Conservation (phyloP, 2,113 vertebrate species). For the Haliaeetus leucogaster region DNA sequence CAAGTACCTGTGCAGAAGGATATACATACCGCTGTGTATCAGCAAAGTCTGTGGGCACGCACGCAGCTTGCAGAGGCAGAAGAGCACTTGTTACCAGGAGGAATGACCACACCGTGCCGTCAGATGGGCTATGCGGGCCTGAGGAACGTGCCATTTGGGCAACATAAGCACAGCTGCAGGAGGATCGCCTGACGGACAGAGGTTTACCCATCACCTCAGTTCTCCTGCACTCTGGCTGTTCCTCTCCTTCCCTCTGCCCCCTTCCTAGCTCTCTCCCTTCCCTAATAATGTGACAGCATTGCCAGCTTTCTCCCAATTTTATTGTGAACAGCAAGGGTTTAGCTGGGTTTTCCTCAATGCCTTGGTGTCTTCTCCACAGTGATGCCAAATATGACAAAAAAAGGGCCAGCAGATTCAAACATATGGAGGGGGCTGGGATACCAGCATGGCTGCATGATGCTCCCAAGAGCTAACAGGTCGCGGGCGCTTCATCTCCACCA, state of each 20-base stretch:
- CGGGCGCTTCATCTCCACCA: background rate
- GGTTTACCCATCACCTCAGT: background rate
- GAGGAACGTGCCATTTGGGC: background rate
- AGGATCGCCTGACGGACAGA: background rate
- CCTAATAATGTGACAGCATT: background rate
- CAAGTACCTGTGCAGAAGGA: background rate
- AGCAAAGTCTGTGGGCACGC: background rate
- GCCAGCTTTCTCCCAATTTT: background rate
- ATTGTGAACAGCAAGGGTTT: background rate
- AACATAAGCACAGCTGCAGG: background rate
- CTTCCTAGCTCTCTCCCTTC: background rate
- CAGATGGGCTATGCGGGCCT: background rate
- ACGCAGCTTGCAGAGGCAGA: background rate
- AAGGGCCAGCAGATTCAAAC: background rate
- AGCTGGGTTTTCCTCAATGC: background rate
- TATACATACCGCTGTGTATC: background rate
- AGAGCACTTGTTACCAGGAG: background rate
- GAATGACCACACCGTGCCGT: rapidly evolving
- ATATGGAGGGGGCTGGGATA: background rate
- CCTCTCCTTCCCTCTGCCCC: background rate
- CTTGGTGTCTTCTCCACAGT: rapidly evolving
- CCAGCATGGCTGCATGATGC: background rate
- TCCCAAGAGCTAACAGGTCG: background rate
- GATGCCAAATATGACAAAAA: background rate
- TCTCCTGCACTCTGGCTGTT: background rate